A percentile compares a stretch with the other conserved stretches of the same genome.
phyloP scores from a whole-genome alignment of 2,797 vertebrate genomes.

The Arrhamphus sclerolepis region DNA sequence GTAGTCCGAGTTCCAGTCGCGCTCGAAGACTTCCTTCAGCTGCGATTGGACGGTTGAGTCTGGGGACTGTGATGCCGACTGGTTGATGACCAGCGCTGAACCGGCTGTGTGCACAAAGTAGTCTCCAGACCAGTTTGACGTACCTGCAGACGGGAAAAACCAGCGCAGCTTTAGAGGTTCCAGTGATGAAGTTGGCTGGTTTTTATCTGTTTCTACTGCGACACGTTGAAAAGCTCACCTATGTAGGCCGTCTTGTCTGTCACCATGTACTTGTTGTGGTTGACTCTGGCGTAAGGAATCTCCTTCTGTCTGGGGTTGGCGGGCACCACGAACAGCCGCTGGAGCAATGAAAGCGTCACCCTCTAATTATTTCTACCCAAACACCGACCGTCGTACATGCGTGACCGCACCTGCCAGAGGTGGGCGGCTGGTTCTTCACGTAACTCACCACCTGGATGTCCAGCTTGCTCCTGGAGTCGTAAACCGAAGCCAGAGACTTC shows the following conservation, averaged over 20 bases:
- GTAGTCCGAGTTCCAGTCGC: slow-evolving; percentile 90
- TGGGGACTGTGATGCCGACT: slow-evolving; percentile 51
- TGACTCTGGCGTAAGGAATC: slow-evolving; percentile 91
- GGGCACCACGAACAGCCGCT: slow-evolving; percentile 91
- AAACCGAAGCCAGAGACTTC: slow-evolving; percentile 84
- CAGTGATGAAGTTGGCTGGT: too few relatives aligned
- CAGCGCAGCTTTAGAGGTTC: too few relatives aligned
- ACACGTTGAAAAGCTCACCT: slow-evolving; percentile 71
- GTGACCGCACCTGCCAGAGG: too few relatives aligned
- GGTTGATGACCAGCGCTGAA: slow-evolving; percentile 87
- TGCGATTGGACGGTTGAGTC: slow-evolving; percentile 78
- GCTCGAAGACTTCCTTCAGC: slow-evolving; percentile 84
- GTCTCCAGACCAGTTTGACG: slow-evolving; percentile 95
- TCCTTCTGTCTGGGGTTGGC: slow-evolving; percentile 76
- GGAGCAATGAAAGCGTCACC: slow-evolving; percentile 15
- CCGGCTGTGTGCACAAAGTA: slow-evolving; percentile 90
- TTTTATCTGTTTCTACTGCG: too few relatives aligned
- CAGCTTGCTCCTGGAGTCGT: slow-evolving; percentile 72
- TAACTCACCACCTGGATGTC: slow-evolving; percentile 90
- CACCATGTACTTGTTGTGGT: slow-evolving; percentile 98
- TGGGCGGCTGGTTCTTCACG: too few relatives aligned
- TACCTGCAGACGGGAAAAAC: slow-evolving; percentile 80
- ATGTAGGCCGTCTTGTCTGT: slow-evolving; percentile 89
- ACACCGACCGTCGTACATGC: too few relatives aligned
- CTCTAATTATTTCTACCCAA: too few relatives aligned